Percentiles rank a stretch among this genome's conserved stretches.
Evolutionary conservation across 2,888 invertebrate genomes (phyloP).

Genomic region (Pyrochroa serraticornis): DNA sequence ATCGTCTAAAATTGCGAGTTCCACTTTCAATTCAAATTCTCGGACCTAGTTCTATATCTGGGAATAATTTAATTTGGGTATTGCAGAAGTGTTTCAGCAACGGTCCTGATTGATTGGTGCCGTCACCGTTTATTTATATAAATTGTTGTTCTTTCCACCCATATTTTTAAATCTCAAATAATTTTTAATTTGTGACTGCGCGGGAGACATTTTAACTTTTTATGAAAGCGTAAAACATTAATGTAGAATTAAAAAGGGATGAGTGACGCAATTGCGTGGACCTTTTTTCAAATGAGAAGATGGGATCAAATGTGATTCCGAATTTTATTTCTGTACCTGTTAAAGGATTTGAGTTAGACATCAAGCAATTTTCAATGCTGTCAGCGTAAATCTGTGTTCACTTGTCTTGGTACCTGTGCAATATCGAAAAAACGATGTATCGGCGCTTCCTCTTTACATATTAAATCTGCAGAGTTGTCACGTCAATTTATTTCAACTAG

Average conservation of each 20-base stretch:
- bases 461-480: constrained; percentile 31
- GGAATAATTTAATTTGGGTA: no score
- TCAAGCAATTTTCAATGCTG: constrained; percentile 28
- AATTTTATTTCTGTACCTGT: constrained; percentile 12
- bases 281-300: constrained; percentile 3
- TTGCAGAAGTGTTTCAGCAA: no score
- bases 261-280: no score
- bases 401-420: constrained; percentile 28
- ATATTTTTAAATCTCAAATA: neutral
- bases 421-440: constrained; percentile 30
- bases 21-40: constrained; percentile 37
- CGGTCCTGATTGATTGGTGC: constrained; percentile 3
- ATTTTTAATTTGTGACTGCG: constrained; percentile 5
- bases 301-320: constrained; percentile 1
- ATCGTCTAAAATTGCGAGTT: constrained; percentile 37
- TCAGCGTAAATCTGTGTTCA: constrained; percentile 29
- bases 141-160: neutral
- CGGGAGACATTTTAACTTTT: constrained; percentile 11
- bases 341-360: constrained; percentile 27
- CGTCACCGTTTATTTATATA: neutral
- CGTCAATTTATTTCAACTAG: constrained; percentile 23
- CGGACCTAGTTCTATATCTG: constrained; percentile 20
- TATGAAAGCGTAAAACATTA: no score
- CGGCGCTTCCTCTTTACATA: constrained; percentile 30
- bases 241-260: neutral